Conservation (phyloP, 1,140 invertebrate genomes). For the Pomacea maculata region DNA sequence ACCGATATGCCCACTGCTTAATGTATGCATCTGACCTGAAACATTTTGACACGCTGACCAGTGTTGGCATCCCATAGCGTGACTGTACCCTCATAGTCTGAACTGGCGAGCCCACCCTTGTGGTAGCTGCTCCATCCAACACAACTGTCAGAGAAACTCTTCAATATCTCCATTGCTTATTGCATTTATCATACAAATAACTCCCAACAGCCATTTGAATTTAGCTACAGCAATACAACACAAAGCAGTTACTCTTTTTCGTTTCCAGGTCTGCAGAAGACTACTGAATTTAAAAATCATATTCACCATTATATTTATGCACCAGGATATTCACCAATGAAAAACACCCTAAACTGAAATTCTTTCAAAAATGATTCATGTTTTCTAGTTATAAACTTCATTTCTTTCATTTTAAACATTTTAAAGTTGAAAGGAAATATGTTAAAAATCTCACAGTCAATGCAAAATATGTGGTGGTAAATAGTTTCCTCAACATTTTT, state of each 20-base stretch:
- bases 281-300: not conserved
- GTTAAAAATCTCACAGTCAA: too few species aligned
- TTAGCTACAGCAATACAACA: not conserved
- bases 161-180: too few species aligned
- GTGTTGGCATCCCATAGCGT: slow-evolving; percentile 92
- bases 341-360: not conserved
- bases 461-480: not conserved
- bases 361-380: not conserved
- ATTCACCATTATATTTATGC: too few species aligned
- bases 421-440: too few species aligned
- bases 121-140: slow-evolving; percentile 94
- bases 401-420: too few species aligned
- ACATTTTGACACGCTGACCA: slow-evolving; percentile 74
- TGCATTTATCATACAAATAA: too few species aligned
- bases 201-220: too few species aligned
- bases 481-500: too few species aligned
- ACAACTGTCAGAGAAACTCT: slow-evolving; percentile 72
- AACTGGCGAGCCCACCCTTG: slow-evolving; percentile 88
- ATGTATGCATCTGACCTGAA: slow-evolving; percentile 56
- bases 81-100: slow-evolving; percentile 94
- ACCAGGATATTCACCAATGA: too few species aligned
- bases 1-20: not conserved
- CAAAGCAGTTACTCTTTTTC: not conserved
- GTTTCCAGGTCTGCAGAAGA: not conserved
- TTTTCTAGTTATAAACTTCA: too few species aligned